These are phyloP conservation scores for Yasuhikotakia modesta DNA, from an alignment of 2,797 vertebrate species.

Conservation along the genomic window DNA sequence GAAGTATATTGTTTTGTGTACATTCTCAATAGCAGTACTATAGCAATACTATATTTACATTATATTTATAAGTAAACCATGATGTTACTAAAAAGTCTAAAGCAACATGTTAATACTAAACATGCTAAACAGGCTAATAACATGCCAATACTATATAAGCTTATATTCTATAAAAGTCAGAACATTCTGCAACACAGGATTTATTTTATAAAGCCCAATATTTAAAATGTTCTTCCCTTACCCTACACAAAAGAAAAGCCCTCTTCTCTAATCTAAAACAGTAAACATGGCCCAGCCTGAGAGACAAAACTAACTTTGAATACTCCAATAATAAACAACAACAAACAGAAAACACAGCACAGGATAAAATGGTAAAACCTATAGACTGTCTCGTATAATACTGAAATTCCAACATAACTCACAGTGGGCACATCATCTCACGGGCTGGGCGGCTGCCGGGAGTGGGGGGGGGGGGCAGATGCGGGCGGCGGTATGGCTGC, in stretches of 20 bases:
- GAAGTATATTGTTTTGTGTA: too few species aligned
- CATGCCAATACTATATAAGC: too few species aligned
- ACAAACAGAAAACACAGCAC: slow-evolving; percentile 57
- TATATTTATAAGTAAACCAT: too few species aligned
- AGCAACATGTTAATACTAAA: too few species aligned
- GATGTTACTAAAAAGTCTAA: background rate
- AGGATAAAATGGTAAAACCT: slow-evolving; percentile 67
- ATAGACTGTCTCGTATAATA: slow-evolving; percentile 87
- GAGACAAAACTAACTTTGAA: slow-evolving; percentile 83
- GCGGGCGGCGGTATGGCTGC: slow-evolving; percentile 80
- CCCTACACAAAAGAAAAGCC: background rate
- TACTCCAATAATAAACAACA: slow-evolving; percentile 71
- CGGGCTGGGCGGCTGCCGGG: slow-evolving; percentile 62
- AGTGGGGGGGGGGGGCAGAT: slow-evolving; percentile 64
- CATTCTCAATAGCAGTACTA: too few species aligned
- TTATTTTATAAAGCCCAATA: background rate
- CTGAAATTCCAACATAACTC: slow-evolving; percentile 94
- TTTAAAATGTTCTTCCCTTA: background rate
- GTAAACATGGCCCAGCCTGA: slow-evolving; percentile 38
- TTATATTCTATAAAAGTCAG: too few species aligned
- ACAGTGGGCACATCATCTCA: slow-evolving; percentile 92
- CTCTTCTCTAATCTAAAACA: background rate
- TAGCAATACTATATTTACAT: too few species aligned
- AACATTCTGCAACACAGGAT: background rate
- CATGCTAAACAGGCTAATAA: too few species aligned